Percentiles rank a stretch among this genome's conserved stretches.
Conservation (phyloP, 2,113 vertebrate species). For the Tursiops truncatus region DNA sequence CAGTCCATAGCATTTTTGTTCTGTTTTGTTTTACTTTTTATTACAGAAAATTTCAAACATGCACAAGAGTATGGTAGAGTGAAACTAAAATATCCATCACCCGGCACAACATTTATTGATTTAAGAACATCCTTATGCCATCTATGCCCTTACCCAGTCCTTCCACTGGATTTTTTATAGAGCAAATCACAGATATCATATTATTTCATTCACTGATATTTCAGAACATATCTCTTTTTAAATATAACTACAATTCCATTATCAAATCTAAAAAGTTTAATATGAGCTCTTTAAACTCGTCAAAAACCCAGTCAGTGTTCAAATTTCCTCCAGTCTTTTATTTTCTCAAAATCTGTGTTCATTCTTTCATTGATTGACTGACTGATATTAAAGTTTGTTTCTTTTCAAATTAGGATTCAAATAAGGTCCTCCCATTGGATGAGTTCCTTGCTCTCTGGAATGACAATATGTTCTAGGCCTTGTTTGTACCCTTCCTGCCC, state of each 20-base stretch:
- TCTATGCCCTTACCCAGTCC: neutral
- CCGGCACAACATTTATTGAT: neutral
- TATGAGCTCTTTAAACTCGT: neutral
- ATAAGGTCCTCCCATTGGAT: neutral
- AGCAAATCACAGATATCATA: neutral
- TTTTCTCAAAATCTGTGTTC: neutral
- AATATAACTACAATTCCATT: neutral
- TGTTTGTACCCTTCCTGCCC: neutral
- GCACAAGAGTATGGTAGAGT: neutral
- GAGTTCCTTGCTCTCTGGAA: neutral
- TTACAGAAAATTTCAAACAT: conserved; percentile 22
- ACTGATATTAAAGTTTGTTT: neutral
- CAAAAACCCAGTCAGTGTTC: neutral
- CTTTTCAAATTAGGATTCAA: neutral
- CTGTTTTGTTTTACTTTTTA: conserved; percentile 33
- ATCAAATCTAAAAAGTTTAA: neutral
- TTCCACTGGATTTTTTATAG: neutral
- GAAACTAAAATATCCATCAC: neutral
- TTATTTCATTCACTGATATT: neutral
- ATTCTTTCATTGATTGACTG: neutral
- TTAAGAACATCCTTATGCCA: neutral
- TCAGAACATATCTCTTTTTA: neutral
- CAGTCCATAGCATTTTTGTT: neutral
- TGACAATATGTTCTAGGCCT: neutral
- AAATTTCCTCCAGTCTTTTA: neutral